Evolutionary conservation across 2,113 vertebrate genomes (phyloP).

Genomic region (Symphodus melops): DNA sequence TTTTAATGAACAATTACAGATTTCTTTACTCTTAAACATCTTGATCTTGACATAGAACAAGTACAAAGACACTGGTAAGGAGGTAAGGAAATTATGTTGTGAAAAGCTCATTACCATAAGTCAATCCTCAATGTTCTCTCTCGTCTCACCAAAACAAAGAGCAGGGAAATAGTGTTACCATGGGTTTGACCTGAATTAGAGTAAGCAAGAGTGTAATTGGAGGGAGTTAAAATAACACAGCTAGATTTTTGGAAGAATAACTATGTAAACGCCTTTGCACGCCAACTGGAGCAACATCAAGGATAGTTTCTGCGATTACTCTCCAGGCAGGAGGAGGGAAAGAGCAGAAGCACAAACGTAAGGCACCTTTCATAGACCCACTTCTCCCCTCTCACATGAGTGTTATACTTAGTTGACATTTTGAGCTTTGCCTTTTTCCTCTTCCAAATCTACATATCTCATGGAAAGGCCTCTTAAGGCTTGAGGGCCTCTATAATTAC

Average conservation of each 20-base stretch:
- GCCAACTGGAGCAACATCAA: neutral
- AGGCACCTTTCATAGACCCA: conserved; percentile 6
- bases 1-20: conserved; percentile 60
- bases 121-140: conserved; percentile 16
- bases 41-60: conserved; percentile 26
- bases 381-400: neutral
- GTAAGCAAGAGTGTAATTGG: conserved; percentile 17
- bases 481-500: conserved; percentile 39
- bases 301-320: conserved; percentile 17
- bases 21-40: conserved; percentile 41
- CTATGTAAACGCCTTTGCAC: neutral
- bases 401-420: conserved; percentile 40
- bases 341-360: neutral
- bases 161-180: conserved; percentile 19
- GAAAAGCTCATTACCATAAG: conserved; percentile 48
- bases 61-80: neutral
- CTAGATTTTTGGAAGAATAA: conserved; percentile 3
- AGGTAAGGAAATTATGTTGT: neutral
- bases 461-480: conserved; percentile 10
- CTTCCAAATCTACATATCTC: conserved; percentile 40
- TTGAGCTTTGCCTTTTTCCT: conserved; percentile 36
- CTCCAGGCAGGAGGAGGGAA: neutral
- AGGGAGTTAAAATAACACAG: neutral
- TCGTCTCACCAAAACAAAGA: conserved; percentile 43
- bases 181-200: conserved; percentile 29